These are phyloP conservation scores for Aethes cnicana DNA, from an alignment of 2,888 invertebrate species.

Conservation along the genomic window DNA sequence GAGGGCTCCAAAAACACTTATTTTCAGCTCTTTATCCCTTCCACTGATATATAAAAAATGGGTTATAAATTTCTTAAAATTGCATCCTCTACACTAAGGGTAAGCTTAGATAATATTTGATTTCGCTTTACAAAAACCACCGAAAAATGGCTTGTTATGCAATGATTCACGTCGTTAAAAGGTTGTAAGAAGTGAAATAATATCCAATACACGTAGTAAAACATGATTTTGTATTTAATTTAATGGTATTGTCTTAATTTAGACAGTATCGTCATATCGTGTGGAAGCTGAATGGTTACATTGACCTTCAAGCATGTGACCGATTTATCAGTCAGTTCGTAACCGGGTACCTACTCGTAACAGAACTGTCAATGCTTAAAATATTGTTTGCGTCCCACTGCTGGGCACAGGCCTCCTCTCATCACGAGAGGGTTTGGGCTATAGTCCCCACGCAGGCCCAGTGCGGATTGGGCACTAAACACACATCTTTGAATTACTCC, in stretches of 20 bases:
- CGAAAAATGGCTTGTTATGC: constrained; percentile 61
- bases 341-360: too few relatives aligned
- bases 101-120: constrained; percentile 47
- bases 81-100: constrained; percentile 67
- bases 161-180: constrained; percentile 42
- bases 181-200: neutral
- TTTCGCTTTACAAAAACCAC: neutral
- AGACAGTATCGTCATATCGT: neutral
- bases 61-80: constrained; percentile 72
- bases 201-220: too few relatives aligned
- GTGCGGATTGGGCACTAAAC: too few relatives aligned
- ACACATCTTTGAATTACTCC: too few relatives aligned
- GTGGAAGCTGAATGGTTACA: constrained; percentile 1
- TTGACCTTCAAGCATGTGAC: constrained; percentile 77
- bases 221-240: too few relatives aligned
- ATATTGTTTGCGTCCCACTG: too few relatives aligned
- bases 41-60: constrained; percentile 51
- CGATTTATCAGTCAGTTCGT: constrained; percentile 47
- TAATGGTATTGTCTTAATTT: too few relatives aligned
- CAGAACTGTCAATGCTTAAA: too few relatives aligned
- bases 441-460: too few relatives aligned
- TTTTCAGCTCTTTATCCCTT: constrained; percentile 38
- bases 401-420: too few relatives aligned
- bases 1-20: constrained; percentile 36
- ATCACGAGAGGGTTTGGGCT: too few relatives aligned